Conservation (phyloP, 2,113 vertebrate genomes). For the Noctilio leporinus region DNA sequence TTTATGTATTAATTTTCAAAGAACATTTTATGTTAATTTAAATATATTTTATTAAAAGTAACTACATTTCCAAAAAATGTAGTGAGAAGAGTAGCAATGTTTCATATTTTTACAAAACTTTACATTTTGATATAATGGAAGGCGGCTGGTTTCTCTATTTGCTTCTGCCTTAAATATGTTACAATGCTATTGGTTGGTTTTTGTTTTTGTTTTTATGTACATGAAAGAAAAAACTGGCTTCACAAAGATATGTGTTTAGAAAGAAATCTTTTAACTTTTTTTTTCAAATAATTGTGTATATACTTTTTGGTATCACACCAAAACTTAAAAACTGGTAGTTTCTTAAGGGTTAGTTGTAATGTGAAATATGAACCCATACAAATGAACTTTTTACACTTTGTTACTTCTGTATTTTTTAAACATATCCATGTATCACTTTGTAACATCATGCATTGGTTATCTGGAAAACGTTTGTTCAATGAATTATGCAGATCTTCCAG, state of each 20-base stretch:
- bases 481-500: not conserved
- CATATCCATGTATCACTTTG: not conserved
- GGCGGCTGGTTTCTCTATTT: not conserved
- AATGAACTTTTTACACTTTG: not conserved
- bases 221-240: not conserved
- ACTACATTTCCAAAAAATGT: slow-evolving; percentile 4
- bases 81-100: not conserved
- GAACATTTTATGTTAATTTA: not conserved
- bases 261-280: not conserved
- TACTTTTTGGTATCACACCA: not conserved
- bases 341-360: not conserved
- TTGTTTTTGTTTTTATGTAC: not conserved
- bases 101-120: not conserved
- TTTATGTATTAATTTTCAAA: not conserved
- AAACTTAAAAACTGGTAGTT: not conserved
- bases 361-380: not conserved
- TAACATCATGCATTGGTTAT: not conserved
- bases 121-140: not conserved
- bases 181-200: not conserved
- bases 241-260: not conserved
- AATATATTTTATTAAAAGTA: not conserved
- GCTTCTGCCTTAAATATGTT: not conserved
- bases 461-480: not conserved
- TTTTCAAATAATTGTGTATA: not conserved
- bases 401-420: not conserved